Percentiles rank a stretch among this genome's conserved stretches.
These are phyloP conservation scores for Actinernus sp. DNA, from an alignment of 92 coral and sea anemone species.

Conservation along the genomic window DNA sequence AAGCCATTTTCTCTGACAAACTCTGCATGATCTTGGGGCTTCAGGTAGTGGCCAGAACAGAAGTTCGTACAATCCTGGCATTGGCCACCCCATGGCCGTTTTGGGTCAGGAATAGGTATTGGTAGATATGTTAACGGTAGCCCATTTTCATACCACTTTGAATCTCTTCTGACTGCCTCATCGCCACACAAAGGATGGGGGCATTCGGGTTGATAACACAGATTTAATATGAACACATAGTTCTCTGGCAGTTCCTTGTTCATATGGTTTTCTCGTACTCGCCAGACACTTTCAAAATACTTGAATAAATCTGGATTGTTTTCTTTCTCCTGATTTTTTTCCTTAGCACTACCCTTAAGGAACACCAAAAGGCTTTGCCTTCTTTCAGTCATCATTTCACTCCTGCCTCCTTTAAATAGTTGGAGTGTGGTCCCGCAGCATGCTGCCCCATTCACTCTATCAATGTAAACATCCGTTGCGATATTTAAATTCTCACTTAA, in stretches of 20 bases:
- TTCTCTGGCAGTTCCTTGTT: constrained; percentile 48
- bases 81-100: constrained; percentile 39
- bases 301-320: constrained; percentile 33
- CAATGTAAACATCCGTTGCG: constrained; percentile 43
- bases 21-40: constrained; percentile 11
- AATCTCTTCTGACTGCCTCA: constrained; percentile 7
- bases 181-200: constrained; percentile 47
- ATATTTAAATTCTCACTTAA: constrained; percentile 25
- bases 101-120: constrained; percentile 68
- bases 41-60: constrained; percentile 39
- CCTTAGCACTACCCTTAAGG: too few species aligned
- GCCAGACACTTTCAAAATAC: constrained; percentile 65
- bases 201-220: constrained; percentile 43
- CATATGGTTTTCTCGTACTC: constrained; percentile 56
- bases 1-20: constrained; percentile 21
- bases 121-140: constrained; percentile 44
- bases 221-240: constrained; percentile 56
- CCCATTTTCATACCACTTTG: constrained; percentile 58
- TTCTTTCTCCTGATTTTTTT: constrained; percentile 6
- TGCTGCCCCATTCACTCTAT: constrained; percentile 43
- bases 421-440: too few species aligned
- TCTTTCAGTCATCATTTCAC: too few species aligned
- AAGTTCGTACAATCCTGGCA: constrained; percentile 23
- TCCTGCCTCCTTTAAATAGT: too few species aligned
- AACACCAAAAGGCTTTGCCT: too few species aligned